Evolutionary conservation across 1,140 invertebrate species (phyloP).

Genomic region (Leptoteleia sp.): DNA sequence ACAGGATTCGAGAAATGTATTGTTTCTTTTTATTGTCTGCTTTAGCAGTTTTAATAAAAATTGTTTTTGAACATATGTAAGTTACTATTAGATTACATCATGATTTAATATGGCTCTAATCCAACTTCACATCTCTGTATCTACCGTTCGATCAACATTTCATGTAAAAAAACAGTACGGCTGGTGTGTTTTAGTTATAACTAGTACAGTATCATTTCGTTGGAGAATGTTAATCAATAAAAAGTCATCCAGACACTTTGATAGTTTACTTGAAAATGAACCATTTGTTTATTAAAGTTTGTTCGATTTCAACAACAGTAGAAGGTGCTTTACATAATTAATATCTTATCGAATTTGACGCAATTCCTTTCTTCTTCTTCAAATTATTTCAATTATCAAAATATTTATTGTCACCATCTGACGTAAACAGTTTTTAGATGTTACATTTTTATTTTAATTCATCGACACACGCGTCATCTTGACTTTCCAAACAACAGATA

Average conservation of each 20-base stretch:
- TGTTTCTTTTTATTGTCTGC: too few relatives aligned
- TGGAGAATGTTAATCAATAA: conserved; percentile 14
- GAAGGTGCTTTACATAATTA: conserved; percentile 1
- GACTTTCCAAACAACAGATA: conserved; percentile 6
- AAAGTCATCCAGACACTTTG: conserved; percentile 11
- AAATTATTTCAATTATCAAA: too few relatives aligned
- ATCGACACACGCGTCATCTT: conserved; percentile 2
- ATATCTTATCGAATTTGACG: too few relatives aligned
- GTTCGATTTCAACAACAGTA: neutral
- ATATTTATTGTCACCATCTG: too few relatives aligned
- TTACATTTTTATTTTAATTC: neutral
- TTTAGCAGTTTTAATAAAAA: too few relatives aligned
- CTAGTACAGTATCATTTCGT: conserved; percentile 20
- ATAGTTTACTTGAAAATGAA: neutral
- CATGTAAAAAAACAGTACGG: conserved; percentile 11
- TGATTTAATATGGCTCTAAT: conserved; percentile 15
- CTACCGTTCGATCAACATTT: conserved; percentile 32
- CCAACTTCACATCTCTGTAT: conserved; percentile 28
- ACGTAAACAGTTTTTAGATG: neutral
- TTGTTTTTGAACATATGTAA: neutral
- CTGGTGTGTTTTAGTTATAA: conserved; percentile 29
- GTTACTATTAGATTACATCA: conserved; percentile 11
- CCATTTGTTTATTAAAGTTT: conserved; percentile 29
- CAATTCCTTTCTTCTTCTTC: too few relatives aligned
- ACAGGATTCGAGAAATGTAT: too few relatives aligned